phyloP scores from a whole-genome alignment of 2,113 vertebrate genomes.

The Corydoras maculifer region DNA sequence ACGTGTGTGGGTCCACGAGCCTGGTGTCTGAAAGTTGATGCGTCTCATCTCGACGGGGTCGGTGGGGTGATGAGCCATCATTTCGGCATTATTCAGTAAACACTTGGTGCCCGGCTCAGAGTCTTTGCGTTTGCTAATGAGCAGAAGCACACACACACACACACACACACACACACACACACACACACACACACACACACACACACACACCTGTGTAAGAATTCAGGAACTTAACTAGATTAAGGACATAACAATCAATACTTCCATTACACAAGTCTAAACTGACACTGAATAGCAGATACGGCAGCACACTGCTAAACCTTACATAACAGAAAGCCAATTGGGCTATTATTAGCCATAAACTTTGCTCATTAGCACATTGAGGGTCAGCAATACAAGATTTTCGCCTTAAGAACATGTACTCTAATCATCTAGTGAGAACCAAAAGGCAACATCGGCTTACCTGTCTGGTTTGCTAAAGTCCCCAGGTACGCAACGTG shows the following conservation, averaged over 20 bases:
- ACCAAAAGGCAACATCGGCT: slow-evolving; percentile 57
- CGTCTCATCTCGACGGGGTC: slow-evolving; percentile 96
- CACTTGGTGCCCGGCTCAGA: slow-evolving; percentile 93
- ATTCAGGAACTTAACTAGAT: slow-evolving; percentile 17
- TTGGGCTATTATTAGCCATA: slow-evolving; percentile 25
- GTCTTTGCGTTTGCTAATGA: slow-evolving; percentile 86
- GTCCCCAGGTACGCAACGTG: slow-evolving; percentile 51
- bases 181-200: too few relatives aligned
- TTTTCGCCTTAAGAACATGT: slow-evolving; percentile 15
- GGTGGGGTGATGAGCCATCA: slow-evolving; percentile 88
- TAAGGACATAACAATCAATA: slow-evolving; percentile 23
- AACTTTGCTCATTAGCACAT: slow-evolving; percentile 17
- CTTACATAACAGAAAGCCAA: slow-evolving; percentile 28
- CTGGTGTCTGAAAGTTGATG: slow-evolving; percentile 97
- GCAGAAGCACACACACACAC: slow-evolving; percentile 47
- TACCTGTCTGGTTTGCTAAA: slow-evolving; percentile 97
- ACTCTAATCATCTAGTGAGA: slow-evolving; percentile 16
- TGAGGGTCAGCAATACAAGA: slow-evolving; percentile 1
- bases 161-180: slow-evolving; percentile 7
- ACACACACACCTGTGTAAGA: not conserved
- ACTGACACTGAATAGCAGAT: slow-evolving; percentile 18
- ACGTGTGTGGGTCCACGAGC: slow-evolving; percentile 55
- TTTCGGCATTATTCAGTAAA: slow-evolving; percentile 86
- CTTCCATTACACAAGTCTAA: slow-evolving; percentile 16
- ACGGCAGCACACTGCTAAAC: slow-evolving; percentile 12